Conservation (phyloP, 2,888 invertebrate genomes). For the Girardia tigrina region DNA sequence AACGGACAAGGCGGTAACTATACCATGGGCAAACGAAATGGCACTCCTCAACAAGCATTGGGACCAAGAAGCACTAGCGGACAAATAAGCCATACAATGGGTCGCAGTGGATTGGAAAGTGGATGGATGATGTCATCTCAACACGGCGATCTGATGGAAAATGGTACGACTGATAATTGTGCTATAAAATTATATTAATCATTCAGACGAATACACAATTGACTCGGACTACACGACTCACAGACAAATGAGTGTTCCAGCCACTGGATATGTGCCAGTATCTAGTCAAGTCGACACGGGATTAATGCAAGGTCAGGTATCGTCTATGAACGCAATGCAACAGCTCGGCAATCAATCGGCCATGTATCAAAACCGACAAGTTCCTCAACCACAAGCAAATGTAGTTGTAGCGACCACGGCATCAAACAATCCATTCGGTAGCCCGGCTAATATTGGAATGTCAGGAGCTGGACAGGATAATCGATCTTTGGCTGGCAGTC, state of each 20-base stretch:
- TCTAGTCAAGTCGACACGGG: neutral
- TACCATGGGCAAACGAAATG: constrained; percentile 17
- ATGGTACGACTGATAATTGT: too few relatives aligned
- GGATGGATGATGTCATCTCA: constrained; percentile 17
- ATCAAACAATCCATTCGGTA: constrained; percentile 1
- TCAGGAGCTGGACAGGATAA: constrained; percentile 3
- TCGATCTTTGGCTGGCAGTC: constrained; percentile 23
- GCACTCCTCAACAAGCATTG: neutral
- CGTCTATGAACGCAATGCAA: neutral
- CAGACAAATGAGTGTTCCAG: neutral
- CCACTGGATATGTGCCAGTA: neutral
- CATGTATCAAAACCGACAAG: constrained; percentile 16
- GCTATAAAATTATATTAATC: too few relatives aligned
- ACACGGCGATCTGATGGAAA: constrained; percentile 13
- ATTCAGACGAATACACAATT: constrained; percentile 9
- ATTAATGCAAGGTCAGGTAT: neutral
- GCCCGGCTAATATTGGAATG: neutral
- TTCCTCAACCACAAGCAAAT: neutral
- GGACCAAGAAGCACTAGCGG: neutral
- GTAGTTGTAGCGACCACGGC: neutral
- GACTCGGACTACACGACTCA: constrained; percentile 1
- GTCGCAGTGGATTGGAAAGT: neutral
- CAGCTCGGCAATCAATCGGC: neutral
- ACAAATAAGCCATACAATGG: neutral
- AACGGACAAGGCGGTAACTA: constrained; percentile 6